A percentile compares a stretch with the other conserved stretches of the same genome.
phyloP scores from a whole-genome alignment of 2,113 vertebrate species.

The rabbit (Oryctolagus cuniculus) region DNA sequence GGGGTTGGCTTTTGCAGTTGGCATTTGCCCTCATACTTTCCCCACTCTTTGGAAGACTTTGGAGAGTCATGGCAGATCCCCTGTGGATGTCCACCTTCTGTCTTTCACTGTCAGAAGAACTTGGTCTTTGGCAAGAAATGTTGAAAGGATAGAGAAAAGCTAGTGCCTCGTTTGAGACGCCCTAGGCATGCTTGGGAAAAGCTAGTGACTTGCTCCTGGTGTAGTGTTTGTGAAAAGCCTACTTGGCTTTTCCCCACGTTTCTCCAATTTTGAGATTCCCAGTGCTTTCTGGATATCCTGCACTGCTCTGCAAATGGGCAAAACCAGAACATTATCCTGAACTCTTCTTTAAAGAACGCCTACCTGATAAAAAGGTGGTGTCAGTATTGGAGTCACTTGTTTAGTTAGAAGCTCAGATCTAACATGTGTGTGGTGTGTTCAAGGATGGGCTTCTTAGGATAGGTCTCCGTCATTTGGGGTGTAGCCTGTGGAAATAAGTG shows the following conservation, averaged over 20 bases:
- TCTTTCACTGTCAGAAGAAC: constrained; percentile 8
- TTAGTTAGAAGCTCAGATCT: not conserved
- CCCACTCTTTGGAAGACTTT: constrained; percentile 15
- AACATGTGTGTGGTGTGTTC: not conserved
- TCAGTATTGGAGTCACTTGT: not conserved
- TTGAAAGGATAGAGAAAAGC: constrained; percentile 16
- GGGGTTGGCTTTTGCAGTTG: constrained; percentile 2
- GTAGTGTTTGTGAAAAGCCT: not conserved
- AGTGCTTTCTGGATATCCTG: not conserved
- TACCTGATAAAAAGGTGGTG: not conserved
- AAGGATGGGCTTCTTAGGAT: not conserved
- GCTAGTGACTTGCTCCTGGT: not conserved
- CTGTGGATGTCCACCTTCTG: not conserved
- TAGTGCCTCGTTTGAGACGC: not conserved
- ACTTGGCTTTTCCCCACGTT: not conserved
- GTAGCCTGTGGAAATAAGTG: not conserved
- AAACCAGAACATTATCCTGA: not conserved
- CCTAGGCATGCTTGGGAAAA: not conserved
- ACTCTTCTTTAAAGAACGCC: not conserved
- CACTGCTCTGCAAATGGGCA: not conserved
- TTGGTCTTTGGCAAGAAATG: constrained; percentile 6
- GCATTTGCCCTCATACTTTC: constrained; percentile 38
- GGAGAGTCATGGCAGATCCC: not conserved
- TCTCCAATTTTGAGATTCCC: not conserved
- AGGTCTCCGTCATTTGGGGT: not conserved